phyloP scores from a whole-genome alignment of 2,797 vertebrate genomes.

The Chiropotes sagulatus region DNA sequence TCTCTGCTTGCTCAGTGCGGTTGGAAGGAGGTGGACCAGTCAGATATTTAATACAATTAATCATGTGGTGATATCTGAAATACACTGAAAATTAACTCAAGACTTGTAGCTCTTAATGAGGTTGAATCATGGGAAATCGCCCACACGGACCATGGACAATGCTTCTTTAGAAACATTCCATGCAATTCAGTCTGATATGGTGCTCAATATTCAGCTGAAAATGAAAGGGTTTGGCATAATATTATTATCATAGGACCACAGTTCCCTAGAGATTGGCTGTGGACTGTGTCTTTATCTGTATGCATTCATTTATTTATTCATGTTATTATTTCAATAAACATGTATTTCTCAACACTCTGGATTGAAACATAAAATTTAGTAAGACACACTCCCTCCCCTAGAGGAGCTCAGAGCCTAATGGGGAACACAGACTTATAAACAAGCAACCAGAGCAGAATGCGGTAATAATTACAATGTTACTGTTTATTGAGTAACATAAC shows the following conservation, averaged over 20 bases:
- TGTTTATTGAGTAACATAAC: not conserved
- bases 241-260: not conserved
- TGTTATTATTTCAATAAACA: constrained; percentile 23
- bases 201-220: not conserved
- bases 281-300: not conserved
- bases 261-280: not conserved
- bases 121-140: not conserved
- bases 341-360: not conserved
- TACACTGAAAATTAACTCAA: not conserved
- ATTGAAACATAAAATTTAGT: constrained; percentile 50
- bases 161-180: not conserved
- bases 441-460: not conserved
- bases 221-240: not conserved
- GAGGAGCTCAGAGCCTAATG: constrained; percentile 14
- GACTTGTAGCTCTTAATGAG: not conserved
- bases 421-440: constrained; percentile 14
- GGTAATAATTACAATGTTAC: not conserved
- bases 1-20: not conserved
- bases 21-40: not conserved
- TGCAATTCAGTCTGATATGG: not conserved
- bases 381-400: constrained; percentile 36
- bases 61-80: not conserved
- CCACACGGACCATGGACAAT: not conserved
- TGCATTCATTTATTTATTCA: not conserved
- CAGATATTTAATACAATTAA: not conserved